Conservation (phyloP, 1,140 invertebrate genomes). For the Adelges cooleyi region DNA sequence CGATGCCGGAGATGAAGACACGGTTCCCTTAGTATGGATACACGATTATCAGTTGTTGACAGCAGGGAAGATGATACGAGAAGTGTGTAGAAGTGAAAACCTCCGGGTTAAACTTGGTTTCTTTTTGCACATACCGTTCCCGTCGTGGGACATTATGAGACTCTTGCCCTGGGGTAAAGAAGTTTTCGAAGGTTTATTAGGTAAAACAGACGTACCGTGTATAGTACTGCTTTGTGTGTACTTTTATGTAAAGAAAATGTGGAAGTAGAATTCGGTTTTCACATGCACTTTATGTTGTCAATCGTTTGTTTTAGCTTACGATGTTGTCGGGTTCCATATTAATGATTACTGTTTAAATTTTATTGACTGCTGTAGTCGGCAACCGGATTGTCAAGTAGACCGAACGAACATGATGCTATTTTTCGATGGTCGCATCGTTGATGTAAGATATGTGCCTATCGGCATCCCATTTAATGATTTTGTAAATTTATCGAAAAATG, state of each 20-base stretch:
- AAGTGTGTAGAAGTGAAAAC: slow-evolving; percentile 19
- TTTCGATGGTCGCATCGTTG: slow-evolving; percentile 68
- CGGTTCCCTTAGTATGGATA: slow-evolving; percentile 72
- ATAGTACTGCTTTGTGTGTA: neutral
- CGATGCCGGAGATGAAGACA: slow-evolving; percentile 41
- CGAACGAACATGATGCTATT: slow-evolving; percentile 73
- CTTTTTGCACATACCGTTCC: slow-evolving; percentile 84
- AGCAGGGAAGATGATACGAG: slow-evolving; percentile 69
- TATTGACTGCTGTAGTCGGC: slow-evolving; percentile 77
- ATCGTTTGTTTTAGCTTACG: slow-evolving; percentile 53
- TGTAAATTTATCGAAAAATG: slow-evolving; percentile 64
- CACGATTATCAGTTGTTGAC: slow-evolving; percentile 87
- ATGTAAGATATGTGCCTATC: slow-evolving; percentile 68
- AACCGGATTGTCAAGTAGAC: slow-evolving; percentile 74
- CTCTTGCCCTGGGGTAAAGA: slow-evolving; percentile 81
- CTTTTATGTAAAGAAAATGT: neutral
- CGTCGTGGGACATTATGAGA: slow-evolving; percentile 81
- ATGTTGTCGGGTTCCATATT: slow-evolving; percentile 86
- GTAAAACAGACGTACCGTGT: slow-evolving; percentile 37
- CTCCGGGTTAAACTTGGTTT: slow-evolving; percentile 68
- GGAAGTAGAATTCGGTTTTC: neutral
- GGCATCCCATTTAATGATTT: slow-evolving; percentile 80
- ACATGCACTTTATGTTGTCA: neutral
- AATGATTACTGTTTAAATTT: slow-evolving; percentile 84
- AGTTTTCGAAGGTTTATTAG: slow-evolving; percentile 73